Evolutionary conservation across 2,113 vertebrate species (phyloP).

Genomic region (Jacana jacana): DNA sequence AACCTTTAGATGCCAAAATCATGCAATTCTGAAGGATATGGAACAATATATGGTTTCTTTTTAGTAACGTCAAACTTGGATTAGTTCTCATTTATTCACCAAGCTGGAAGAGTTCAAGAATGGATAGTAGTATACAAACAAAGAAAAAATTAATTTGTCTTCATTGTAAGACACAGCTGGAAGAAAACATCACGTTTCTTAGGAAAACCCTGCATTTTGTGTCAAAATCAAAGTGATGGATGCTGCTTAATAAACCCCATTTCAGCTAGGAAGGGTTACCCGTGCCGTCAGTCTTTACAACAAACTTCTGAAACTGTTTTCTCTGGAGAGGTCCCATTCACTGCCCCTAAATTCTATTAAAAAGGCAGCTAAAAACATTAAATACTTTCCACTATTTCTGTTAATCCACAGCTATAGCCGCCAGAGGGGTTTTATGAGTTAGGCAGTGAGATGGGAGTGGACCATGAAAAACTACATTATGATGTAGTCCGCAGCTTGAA

Average conservation of each 20-base stretch:
- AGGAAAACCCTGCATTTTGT: neutral
- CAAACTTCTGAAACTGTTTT: neutral
- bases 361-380: neutral
- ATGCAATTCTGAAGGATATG: neutral
- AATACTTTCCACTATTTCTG: neutral
- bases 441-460: neutral
- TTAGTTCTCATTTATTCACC: neutral
- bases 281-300: rapidly evolving
- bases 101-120: neutral
- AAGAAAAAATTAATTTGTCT: neutral
- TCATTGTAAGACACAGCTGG: neutral
- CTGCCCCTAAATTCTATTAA: neutral
- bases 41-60: neutral
- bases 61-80: neutral
- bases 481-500: neutral
- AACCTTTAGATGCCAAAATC: neutral
- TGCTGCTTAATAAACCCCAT: neutral
- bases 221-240: neutral
- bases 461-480: neutral
- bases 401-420: neutral
- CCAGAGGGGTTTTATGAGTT: neutral
- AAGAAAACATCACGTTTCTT: neutral
- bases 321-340: neutral
- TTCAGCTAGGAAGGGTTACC: neutral
- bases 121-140: neutral